Evolutionary conservation across 2,113 vertebrate genomes (phyloP).

Genomic region (Dipodomys merriami): DNA sequence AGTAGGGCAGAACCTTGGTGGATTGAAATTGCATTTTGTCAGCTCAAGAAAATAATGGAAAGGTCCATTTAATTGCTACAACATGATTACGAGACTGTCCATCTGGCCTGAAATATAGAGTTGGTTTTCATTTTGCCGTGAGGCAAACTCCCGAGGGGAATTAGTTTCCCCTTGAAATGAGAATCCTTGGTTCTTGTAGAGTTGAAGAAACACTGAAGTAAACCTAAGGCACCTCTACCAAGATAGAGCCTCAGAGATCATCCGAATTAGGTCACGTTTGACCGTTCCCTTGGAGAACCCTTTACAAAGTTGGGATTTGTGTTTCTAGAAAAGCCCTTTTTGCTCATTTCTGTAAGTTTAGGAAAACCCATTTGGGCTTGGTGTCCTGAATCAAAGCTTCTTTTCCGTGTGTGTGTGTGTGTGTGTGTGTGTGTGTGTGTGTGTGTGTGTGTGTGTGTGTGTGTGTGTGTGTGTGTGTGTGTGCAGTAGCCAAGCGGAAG

Average conservation of each 20-base stretch:
- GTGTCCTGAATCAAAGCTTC: neutral
- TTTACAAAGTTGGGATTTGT: slow-evolving; percentile 62
- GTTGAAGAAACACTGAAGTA: neutral
- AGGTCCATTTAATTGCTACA: neutral
- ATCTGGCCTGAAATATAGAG: fast-evolving
- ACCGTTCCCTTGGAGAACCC: slow-evolving; percentile 26
- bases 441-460: no score
- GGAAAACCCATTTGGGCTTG: slow-evolving; percentile 8
- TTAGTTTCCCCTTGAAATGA: neutral
- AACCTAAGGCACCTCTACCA: neutral
- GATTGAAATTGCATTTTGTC: fast-evolving
- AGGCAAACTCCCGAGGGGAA: neutral
- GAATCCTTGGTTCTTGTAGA: fast-evolving
- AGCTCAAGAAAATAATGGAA: slow-evolving; percentile 39
- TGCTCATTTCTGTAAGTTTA: neutral
- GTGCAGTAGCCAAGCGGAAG: neutral
- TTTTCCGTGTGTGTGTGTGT: neutral
- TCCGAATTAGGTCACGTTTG: slow-evolving; percentile 12
- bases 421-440: no score
- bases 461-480: no score
- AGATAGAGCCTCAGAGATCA: neutral
- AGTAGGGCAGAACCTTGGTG: neutral
- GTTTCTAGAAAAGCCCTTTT: slow-evolving; percentile 62
- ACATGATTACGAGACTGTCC: neutral
- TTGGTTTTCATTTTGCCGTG: neutral